Percentiles rank a stretch among this genome's conserved stretches.
phyloP scores from a whole-genome alignment of 1,140 invertebrate genomes.

The Atopsyche davidsoni region DNA sequence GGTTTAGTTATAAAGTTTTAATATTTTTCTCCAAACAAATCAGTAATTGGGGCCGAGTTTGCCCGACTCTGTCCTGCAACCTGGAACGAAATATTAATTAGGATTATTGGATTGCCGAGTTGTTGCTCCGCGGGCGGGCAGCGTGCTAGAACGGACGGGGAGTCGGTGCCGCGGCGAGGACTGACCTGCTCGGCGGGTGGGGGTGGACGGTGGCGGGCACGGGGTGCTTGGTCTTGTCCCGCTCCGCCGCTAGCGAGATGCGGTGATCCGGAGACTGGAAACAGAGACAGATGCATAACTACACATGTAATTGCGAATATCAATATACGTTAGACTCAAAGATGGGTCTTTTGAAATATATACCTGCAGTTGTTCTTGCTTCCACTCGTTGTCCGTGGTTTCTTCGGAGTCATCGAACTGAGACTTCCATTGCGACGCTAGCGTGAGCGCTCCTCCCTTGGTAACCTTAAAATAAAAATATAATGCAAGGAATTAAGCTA shows the following conservation, averaged over 20 bases:
- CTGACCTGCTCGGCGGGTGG: constrained; percentile 25
- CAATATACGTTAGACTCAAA: background rate
- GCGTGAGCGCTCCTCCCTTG: constrained; percentile 67
- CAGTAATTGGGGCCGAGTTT: no score
- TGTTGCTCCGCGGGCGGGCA: no score
- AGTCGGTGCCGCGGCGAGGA: constrained; percentile 31
- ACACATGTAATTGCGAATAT: constrained; percentile 2
- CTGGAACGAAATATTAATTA: no score
- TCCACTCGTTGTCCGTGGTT: constrained; percentile 87
- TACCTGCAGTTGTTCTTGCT: constrained; percentile 61
- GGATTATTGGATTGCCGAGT: no score
- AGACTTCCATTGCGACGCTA: constrained; percentile 89
- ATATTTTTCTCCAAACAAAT: no score
- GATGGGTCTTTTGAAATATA: no score
- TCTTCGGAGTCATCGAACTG: constrained; percentile 92
- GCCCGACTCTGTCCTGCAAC: no score
- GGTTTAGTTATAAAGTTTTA: no score
- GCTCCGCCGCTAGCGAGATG: constrained; percentile 30
- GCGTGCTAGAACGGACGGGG: no score
- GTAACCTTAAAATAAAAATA: constrained; percentile 48
- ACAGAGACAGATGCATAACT: background rate
- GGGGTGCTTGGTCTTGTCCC: constrained; percentile 26
- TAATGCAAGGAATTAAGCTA: constrained; percentile 7
- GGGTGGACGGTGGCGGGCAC: constrained; percentile 17
- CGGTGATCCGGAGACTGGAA: constrained; percentile 40